Conservation (phyloP, 2,797 vertebrate species). For the Podarcis lilfordi region DNA sequence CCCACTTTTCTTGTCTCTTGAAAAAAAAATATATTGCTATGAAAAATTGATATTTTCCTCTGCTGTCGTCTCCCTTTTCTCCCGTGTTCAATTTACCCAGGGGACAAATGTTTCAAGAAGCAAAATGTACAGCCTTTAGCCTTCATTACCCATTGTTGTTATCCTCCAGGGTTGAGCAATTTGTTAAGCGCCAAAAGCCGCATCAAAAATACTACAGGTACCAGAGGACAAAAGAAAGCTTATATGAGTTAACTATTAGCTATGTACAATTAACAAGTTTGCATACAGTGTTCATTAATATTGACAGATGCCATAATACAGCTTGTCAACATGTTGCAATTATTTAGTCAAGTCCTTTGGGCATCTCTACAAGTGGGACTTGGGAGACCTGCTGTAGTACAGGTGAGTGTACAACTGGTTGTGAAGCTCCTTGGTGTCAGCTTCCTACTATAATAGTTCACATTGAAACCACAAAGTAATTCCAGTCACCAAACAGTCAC, state of each 20-base stretch:
- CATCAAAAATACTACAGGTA: neutral
- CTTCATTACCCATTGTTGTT: neutral
- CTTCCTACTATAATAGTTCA: neutral
- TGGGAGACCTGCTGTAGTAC: neutral
- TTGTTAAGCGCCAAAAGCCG: neutral
- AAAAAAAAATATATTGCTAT: neutral
- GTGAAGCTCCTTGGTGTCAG: neutral
- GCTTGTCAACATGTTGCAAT: neutral
- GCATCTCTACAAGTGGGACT: neutral
- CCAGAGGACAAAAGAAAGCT: neutral
- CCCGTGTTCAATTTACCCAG: neutral
- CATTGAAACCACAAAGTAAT: neutral
- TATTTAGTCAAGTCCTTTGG: slow-evolving; percentile 3
- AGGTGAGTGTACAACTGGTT: neutral
- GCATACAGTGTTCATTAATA: slow-evolving; percentile 3
- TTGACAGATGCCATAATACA: neutral
- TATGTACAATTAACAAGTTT: neutral
- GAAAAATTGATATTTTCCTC: neutral
- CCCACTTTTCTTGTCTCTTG: neutral
- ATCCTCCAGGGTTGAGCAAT: neutral
- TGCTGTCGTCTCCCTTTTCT: neutral
- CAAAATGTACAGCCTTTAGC: neutral
- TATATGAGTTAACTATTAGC: neutral
- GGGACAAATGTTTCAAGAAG: neutral
- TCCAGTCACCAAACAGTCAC: neutral